Evolutionary conservation across 2,113 vertebrate species (phyloP), one percentile per base, ranked within the genome.

Genomic region (Pagrus major): DNA sequence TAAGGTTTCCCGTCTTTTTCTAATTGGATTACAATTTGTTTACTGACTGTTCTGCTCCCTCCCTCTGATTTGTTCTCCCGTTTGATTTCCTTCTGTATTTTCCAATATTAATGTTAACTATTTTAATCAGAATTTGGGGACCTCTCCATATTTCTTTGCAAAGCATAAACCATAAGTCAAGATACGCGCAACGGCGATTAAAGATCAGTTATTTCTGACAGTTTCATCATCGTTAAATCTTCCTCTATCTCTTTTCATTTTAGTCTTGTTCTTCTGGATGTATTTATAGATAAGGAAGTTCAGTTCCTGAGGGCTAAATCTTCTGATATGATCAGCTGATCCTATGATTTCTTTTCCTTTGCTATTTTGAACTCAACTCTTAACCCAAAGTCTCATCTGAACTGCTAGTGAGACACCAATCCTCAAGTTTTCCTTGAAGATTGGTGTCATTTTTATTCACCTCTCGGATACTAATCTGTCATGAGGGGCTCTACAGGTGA

Each of bases 151-250:
- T 56, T 68, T 80, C 6, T 61, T 64, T 63, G 37, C 15, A 18
- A 29, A 16, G 29, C 25, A 33, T 9, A 18, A 85, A 71, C 25
- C 39, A 33, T 61, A 58, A 59, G 56, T 76, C 54, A 25, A 71
- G 63, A 60, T 69, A 63, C 54, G 49, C 46, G 49, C 68, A 76
- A 81, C 69, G n/a, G 35, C 37, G 31, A 58, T 72, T 64, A 82
- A 55, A 74, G 10, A 78, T 55, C 6, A 25, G 18, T 9, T 10
- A 77, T 86, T 84, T 81, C 79, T 58, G 66, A 49, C 55, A 72
- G 76, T 91, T 86, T 76, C 64, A 67, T 85, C 79, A 83, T 76
- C n/a, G n/a, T n/a, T 39, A 46, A 35, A 76, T 42, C 12, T 68
- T 33, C 64, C n/a, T 41, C 41, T 16, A 4, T 31, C 2, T 16